Base-by-base conservation (phyloP, 92 coral and sea anemone genomes). In the Nematostella vectensis region DNA sequence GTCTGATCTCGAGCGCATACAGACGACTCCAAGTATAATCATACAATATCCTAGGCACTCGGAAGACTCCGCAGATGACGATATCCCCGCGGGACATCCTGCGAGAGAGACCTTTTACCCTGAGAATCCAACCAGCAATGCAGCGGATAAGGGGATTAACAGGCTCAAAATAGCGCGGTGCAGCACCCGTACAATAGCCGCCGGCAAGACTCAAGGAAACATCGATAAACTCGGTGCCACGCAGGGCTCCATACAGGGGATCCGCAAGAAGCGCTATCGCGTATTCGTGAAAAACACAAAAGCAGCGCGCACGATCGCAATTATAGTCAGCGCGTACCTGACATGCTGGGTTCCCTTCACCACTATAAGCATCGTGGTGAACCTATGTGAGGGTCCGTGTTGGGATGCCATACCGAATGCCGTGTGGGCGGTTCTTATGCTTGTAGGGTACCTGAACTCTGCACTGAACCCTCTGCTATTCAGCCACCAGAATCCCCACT, bases 311-410 rank as follows among this genome's bases (percentile, higher is more conserved):
- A 76, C 82, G 2, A 68, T 76, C 39, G 67, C 82, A 2, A 50
- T 76, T 49, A 76, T 76, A 11, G 63, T 76, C 22, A 66, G 76
- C 10, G 71, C 82, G 21, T 76, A 68, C 31, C 58, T 76, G 24
- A 33, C 59, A 59, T 76, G 82, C 56, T 76, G 82, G 82, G 56
- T 76, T 2, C 82, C 82, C 2, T 76, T 60, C 60, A 55, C 76
- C 11, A 69, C 74, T 4, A 8, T 50, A 42, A 76, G 82, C 27
- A 49, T 76, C 9, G 67, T 50, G 15, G 27, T 61, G 26, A 76
- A 76, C 54, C 11, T 76, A n/a, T 59, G 67, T 30, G 29, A 48
- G 3, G 39, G 31, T 1, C 52, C 63, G 1, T 66, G 72, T 55
- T 49, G 25, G 1, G 20, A 6, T 6, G 27, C 42, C 21, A 47